Evolutionary conservation across 2,113 vertebrate species (phyloP).

Genomic region (Gulo gulo): DNA sequence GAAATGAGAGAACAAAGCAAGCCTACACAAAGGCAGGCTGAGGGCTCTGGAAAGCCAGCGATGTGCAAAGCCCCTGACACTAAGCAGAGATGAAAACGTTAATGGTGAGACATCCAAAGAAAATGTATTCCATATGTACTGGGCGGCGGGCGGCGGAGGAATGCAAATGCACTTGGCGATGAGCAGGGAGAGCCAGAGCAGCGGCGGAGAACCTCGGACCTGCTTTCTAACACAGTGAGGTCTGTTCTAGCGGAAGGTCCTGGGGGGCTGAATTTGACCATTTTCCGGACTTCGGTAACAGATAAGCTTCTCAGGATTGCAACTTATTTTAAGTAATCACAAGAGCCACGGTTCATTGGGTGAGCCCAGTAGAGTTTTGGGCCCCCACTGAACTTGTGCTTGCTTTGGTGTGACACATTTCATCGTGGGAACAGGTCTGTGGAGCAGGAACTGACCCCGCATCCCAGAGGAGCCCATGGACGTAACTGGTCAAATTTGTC

Average conservation of each 20-base stretch:
- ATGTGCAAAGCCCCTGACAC: slow-evolving; percentile 81
- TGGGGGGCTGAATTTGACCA: background rate
- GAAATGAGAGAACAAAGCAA: slow-evolving; percentile 78
- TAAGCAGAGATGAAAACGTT: slow-evolving; percentile 84
- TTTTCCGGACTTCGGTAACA: background rate
- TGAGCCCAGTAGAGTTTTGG: background rate
- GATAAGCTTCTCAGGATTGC: background rate
- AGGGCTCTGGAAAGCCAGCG: slow-evolving; percentile 61
- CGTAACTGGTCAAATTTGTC: background rate
- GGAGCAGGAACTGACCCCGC: background rate
- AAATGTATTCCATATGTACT: slow-evolving; percentile 82
- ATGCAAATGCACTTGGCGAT: slow-evolving; percentile 74
- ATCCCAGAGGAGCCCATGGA: background rate
- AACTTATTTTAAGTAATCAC: background rate
- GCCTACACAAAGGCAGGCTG: slow-evolving; percentile 69
- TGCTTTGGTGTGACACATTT: background rate
- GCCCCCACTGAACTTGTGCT: background rate
- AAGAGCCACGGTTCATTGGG: background rate
- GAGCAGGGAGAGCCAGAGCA: background rate
- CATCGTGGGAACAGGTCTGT: background rate
- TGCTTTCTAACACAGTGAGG: background rate
- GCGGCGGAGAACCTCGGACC: background rate
- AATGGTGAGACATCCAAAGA: slow-evolving; percentile 81
- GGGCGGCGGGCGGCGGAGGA: slow-evolving; percentile 63
- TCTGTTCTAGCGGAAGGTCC: background rate